Evolutionary conservation across 2,797 vertebrate genomes (phyloP).

Genomic region (Muscicapa striata): DNA sequence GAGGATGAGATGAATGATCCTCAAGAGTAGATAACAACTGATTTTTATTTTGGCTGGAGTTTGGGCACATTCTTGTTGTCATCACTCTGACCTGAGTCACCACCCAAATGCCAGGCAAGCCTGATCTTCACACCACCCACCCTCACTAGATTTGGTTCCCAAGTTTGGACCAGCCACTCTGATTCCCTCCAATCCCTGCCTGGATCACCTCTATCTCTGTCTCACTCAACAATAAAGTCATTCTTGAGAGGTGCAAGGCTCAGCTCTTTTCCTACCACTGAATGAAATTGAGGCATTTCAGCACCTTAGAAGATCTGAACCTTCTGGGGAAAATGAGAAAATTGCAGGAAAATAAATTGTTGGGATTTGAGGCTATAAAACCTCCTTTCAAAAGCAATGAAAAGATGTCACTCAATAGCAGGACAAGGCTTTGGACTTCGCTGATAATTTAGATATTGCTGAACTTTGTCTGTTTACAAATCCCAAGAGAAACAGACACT

Average conservation of each 20-base stretch:
- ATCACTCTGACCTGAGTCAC: background rate
- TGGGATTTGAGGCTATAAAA: slow-evolving; percentile 32
- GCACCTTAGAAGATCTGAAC: background rate
- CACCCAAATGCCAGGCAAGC: background rate
- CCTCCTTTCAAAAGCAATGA: slow-evolving; percentile 41
- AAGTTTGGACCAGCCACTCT: background rate
- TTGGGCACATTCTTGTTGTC: background rate
- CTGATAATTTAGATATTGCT: slow-evolving; percentile 41
- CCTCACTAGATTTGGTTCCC: background rate
- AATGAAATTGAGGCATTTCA: background rate
- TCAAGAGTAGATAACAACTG: background rate
- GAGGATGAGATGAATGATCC: background rate
- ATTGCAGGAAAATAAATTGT: slow-evolving; percentile 27
- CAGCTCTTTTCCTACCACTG: background rate
- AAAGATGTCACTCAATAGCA: slow-evolving; percentile 43
- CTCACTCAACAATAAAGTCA: background rate
- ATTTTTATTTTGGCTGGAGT: background rate
- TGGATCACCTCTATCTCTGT: background rate
- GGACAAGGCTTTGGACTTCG: slow-evolving; percentile 26
- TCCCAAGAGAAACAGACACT: slow-evolving; percentile 44
- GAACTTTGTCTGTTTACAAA: slow-evolving; percentile 69
- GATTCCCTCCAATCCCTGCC: background rate
- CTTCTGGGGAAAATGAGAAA: slow-evolving; percentile 8
- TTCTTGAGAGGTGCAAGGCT: background rate
- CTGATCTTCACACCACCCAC: background rate